Evolutionary conservation across 2,113 vertebrate species (phyloP), one percentile per base, ranked within the genome.

Genomic region (Caranx melampygus): DNA sequence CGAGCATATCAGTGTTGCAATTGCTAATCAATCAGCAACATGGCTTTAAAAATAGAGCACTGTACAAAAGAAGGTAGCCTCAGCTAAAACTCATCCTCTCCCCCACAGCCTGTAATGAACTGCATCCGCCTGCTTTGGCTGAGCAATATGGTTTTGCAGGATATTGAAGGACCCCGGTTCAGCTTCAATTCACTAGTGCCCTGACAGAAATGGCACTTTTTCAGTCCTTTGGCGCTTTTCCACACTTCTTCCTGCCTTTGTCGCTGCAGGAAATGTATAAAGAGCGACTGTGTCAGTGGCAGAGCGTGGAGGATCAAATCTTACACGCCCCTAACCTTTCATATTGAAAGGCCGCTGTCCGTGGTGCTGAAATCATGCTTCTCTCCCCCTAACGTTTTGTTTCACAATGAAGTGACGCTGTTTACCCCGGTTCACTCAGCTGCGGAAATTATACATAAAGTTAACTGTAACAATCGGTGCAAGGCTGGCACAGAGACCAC

Each of bases 331-430:
- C 11, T 37, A 31, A 66, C 66, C 66, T 60, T 74, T 75, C 78
- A 86, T 13, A 76, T 75, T 78, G 58, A 87, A 70, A 87, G 76
- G 74, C 52, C 82, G 78, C 92, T 94, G 86, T 93, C 92, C 91
- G 4, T 74, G 89, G 93, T 94, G 74, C 91, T 94, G 93, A 92
- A 92, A 90, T 42, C 47, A 18, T 12, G 37, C 37, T 6, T 11
- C 57, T 16, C 1, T 18, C 33, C 42, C 34, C 47, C 15, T 8
- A 33, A 18, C 37, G 26, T 15, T n/a, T 31, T 16, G 20, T 61
- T 72, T 62, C 51, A 49, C 42, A 58, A 40, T n/a, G 35, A 76
- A 62, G 73, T 52, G 57, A 13, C 34, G 58, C 42, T 40, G 42
- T 14, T 70, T 21, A 16, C 26, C 16, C 15, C 21, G 40, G 0